Evolutionary conservation across 1,140 invertebrate genomes (phyloP), one percentile per base, ranked within the genome.

Genomic region (Agraylea sexmaculata): DNA sequence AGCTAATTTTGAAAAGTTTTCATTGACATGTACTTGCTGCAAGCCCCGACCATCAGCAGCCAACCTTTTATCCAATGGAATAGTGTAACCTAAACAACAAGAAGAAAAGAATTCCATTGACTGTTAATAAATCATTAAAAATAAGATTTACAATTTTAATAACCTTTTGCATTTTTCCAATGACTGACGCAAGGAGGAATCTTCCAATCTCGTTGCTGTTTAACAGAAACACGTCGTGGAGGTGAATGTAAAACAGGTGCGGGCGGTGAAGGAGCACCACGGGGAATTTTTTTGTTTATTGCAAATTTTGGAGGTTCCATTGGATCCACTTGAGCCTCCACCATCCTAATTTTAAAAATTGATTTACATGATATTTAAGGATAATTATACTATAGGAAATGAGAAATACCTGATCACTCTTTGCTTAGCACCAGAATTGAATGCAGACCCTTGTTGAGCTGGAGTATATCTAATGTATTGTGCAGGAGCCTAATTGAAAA

Each of bases 171-270:
- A 60, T 99, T 99, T 64, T 99, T 99, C 95, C 95, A 99, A 57
- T 99, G 99, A 10, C 90, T 95, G 47, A 99, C 96, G 57, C 95
- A 99, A 0, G 96, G 96, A 12, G 96, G 96, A 51, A 99, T 97
- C 67, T 98, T 98, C 96, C 96, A 99, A 63, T 99, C 94, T 47
- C 95, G 86, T 58, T 99, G 95, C 60, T 99, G 95, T 62, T 97
- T 96, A 0, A 94, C 92, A 4, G 94, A 96, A 0, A 95, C 87
- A 61, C 98, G 89, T 41, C 95, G 74, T 0, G 95, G 94, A 0
- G 96, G 96, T 0, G 93, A 98, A 68, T 99, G 95, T 64, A 99
- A 77, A 1, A 97, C 90, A 1, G 75, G 75, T 2, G 95, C 93
- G 13, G 95, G 96, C 0, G 96, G 96, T 4, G 94, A 98, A 0